Conservation (phyloP, 1,140 invertebrate genomes). For the Helicoverpa zea region DNA sequence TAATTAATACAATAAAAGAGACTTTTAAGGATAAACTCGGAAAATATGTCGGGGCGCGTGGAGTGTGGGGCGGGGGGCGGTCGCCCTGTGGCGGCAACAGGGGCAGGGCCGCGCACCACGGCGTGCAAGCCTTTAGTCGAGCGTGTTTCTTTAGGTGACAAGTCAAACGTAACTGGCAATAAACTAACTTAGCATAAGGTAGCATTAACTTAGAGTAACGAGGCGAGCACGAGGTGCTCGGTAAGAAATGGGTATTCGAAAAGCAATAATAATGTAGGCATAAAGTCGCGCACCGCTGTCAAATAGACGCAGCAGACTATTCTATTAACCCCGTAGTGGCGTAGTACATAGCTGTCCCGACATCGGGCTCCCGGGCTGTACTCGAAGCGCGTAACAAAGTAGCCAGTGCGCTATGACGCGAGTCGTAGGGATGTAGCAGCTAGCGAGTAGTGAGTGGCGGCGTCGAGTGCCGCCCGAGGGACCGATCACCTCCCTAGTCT, state of each 20-base stretch:
- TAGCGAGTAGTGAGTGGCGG: conserved; percentile 17
- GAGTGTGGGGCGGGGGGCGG: conserved; percentile 60
- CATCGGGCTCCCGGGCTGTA: conserved; percentile 3
- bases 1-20: background rate
- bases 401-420: conserved; percentile 2
- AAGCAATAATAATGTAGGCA: conserved; percentile 86
- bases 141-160: conserved; percentile 75
- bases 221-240: conserved; percentile 82
- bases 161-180: conserved; percentile 82
- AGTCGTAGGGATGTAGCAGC: conserved; percentile 36
- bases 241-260: conserved; percentile 84
- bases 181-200: conserved; percentile 80
- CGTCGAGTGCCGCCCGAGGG: conserved; percentile 21
- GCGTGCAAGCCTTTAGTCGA: conserved; percentile 81
- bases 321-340: conserved; percentile 68
- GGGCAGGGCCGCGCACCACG: conserved; percentile 71
- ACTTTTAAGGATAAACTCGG: background rate
- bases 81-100: conserved; percentile 59
- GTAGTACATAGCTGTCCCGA: conserved; percentile 53
- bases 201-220: conserved; percentile 73
- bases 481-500: conserved; percentile 51
- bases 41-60: conserved; percentile 1
- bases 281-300: conserved; percentile 83
- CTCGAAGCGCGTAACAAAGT: background rate
- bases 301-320: conserved; percentile 76